These are phyloP conservation scores for Koerneria pararmatus DNA, from an alignment of 2,888 invertebrate genomes.

Conservation along the genomic window DNA sequence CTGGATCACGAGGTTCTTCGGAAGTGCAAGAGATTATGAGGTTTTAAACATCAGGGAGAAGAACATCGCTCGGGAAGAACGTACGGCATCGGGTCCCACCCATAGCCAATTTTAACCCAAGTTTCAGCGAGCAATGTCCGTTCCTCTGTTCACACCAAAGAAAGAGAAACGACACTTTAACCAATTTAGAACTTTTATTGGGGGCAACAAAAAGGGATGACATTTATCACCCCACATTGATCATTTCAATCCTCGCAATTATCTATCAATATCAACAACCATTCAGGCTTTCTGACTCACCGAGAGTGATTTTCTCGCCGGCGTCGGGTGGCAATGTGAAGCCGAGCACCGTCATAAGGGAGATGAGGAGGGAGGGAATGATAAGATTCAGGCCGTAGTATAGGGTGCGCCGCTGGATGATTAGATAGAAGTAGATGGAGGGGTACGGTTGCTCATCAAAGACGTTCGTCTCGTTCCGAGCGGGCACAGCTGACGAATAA, in stretches of 20 bases:
- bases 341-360: conserved; percentile 94
- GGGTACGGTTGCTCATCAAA: conserved; percentile 79
- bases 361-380: conserved; percentile 95
- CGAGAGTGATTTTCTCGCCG: conserved; percentile 94
- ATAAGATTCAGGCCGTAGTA: conserved; percentile 99
- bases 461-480: conserved; percentile 67
- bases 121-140: no score
- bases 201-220: no score
- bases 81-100: no score
- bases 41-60: no score
- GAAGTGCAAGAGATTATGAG: no score
- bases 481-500: conserved; percentile 41
- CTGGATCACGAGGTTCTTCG: no score
- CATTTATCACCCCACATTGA: background rate
- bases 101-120: no score
- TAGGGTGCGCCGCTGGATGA: conserved; percentile 89
- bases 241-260: background rate
- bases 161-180: no score
- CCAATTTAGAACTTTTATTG: no score
- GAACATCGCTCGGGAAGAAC: no score
- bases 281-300: conserved; percentile 66
- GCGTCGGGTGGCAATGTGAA: conserved; percentile 98
- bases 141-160: no score
- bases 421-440: conserved; percentile 92
- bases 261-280: background rate